Percentiles rank a stretch among this genome's conserved stretches.
Evolutionary conservation across 2,113 vertebrate genomes (phyloP).

Genomic region (Lasiurus borealis): DNA sequence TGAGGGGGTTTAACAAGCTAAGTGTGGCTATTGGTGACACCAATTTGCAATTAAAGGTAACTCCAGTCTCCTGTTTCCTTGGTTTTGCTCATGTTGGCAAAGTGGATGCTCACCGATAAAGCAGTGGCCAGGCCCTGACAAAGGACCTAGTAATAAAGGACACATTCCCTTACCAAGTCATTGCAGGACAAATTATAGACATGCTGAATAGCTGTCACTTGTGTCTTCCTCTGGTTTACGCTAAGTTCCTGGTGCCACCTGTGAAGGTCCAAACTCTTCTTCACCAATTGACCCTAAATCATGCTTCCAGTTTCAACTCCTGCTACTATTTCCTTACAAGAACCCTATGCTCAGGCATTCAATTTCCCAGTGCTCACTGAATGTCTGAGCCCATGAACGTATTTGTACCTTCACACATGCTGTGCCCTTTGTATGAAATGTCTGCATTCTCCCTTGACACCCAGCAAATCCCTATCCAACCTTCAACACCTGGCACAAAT

Average conservation of each 20-base stretch:
- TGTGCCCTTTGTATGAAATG: not conserved
- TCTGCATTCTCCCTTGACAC: not conserved
- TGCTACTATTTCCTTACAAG: not conserved
- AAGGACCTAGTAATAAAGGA: constrained; percentile 51
- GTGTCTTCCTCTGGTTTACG: not conserved
- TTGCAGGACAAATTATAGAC: not conserved
- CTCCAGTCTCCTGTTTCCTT: constrained; percentile 76
- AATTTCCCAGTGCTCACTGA: not conserved
- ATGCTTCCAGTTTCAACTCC: not conserved
- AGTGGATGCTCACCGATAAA: constrained; percentile 73
- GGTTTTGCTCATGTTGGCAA: constrained; percentile 83
- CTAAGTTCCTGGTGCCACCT: not conserved
- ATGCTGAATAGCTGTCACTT: not conserved
- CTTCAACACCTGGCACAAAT: not conserved
- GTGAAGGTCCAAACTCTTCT: not conserved
- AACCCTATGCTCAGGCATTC: not conserved
- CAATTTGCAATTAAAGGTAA: no score
- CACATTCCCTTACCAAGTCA: constrained; percentile 35
- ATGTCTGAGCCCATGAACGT: not conserved
- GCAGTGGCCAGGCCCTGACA: constrained; percentile 22
- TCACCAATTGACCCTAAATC: not conserved
- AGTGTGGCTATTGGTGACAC: constrained; percentile 77
- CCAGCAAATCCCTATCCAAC: not conserved
- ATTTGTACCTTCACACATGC: not conserved
- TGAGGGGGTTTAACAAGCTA: constrained; percentile 77